Evolutionary conservation across 2,113 vertebrate species (phyloP).

Genomic region (Climacteris rufus): DNA sequence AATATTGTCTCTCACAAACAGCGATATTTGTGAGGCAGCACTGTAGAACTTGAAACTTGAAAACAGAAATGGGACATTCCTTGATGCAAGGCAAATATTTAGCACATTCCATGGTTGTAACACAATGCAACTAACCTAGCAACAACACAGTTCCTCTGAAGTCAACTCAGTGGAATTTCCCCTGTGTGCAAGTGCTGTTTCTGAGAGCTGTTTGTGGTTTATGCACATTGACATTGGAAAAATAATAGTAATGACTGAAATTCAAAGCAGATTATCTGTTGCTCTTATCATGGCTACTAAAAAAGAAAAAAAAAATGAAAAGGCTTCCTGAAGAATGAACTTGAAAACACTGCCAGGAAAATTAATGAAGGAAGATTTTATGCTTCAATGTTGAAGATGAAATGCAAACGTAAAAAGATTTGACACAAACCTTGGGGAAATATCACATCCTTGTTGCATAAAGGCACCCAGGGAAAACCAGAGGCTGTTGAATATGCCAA

Average conservation of each 20-base stretch:
- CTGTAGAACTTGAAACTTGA: not conserved
- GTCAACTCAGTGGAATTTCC: not conserved
- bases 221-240: not conserved
- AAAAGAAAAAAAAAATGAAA: not conserved
- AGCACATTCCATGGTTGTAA: not conserved
- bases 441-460: slow-evolving; percentile 99
- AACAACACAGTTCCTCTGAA: not conserved
- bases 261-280: not conserved
- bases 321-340: not conserved
- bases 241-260: not conserved
- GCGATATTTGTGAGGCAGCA: not conserved
- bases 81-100: not conserved
- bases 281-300: not conserved
- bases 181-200: not conserved
- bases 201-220: not conserved
- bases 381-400: not conserved
- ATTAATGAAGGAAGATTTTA: not conserved
- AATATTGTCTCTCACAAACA: not conserved
- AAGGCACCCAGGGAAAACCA: slow-evolving; percentile 99
- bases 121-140: not conserved
- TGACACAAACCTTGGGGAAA: slow-evolving; percentile 92
- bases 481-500: slow-evolving; percentile 99
- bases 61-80: not conserved
- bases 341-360: slow-evolving; percentile 27
- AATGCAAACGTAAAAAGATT: slow-evolving; percentile 46